A percentile compares a stretch with the other conserved stretches of the same genome.
These are phyloP conservation scores for Tromatobia lineatoria DNA, from an alignment of 2,888 invertebrate species.

Conservation along the genomic window DNA sequence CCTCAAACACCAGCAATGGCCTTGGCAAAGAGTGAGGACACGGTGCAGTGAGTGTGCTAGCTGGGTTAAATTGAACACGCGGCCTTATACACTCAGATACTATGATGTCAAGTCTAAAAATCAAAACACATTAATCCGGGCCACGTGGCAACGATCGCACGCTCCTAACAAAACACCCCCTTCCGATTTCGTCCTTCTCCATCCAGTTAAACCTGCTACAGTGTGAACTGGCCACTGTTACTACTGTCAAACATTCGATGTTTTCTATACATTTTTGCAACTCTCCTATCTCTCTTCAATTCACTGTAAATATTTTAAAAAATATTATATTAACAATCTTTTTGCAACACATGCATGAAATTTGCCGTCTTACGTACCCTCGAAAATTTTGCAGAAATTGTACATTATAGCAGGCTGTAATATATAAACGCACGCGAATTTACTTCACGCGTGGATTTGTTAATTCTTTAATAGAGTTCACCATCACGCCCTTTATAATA, in stretches of 20 bases:
- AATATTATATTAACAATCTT: not conserved
- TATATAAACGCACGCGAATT: no score
- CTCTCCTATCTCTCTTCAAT: not conserved
- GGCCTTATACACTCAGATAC: slow-evolving; percentile 68
- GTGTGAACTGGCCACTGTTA: slow-evolving; percentile 63
- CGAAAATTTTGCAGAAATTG: no score
- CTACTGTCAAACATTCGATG: slow-evolving; percentile 2
- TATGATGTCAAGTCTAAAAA: slow-evolving; percentile 84
- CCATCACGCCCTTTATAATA: no score
- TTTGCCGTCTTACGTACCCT: no score
- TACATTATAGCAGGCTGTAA: no score
- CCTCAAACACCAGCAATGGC: slow-evolving; percentile 54
- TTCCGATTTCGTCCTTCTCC: slow-evolving; percentile 33
- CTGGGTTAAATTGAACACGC: slow-evolving; percentile 50
- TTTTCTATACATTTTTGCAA: not conserved
- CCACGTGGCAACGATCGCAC: slow-evolving; percentile 84
- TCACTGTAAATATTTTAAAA: not conserved
- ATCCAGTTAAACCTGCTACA: slow-evolving; percentile 60
- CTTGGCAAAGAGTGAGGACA: not conserved
- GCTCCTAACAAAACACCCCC: slow-evolving; percentile 79
- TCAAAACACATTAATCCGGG: slow-evolving; percentile 85
- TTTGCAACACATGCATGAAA: no score
- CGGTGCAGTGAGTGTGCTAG: slow-evolving; percentile 52
- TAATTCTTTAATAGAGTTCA: no score
- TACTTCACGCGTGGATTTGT: no score